Evolutionary conservation across 2,113 vertebrate genomes (phyloP).

Genomic region (Gnathonemus echidnorhynchus): DNA sequence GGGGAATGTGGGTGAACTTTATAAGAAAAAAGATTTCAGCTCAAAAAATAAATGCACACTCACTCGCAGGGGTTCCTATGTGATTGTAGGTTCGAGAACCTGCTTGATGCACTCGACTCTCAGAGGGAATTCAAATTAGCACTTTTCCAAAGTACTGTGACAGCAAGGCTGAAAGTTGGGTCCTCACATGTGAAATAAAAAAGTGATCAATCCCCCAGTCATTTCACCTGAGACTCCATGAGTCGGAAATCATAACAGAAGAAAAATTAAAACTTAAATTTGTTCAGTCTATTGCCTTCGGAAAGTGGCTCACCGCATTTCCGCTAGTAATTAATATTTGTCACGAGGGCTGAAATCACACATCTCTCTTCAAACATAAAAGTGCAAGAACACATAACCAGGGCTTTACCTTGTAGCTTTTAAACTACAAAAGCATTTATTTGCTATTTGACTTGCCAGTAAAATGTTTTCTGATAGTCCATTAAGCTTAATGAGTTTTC

Average conservation of each 20-base stretch:
- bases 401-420: background rate
- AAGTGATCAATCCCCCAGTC: background rate
- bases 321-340: background rate
- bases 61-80: background rate
- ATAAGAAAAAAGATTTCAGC: background rate
- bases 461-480: background rate
- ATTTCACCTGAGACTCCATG: background rate
- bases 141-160: background rate
- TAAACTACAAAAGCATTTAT: background rate
- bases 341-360: background rate
- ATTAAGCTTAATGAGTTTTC: conserved; percentile 3
- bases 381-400: background rate
- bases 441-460: background rate
- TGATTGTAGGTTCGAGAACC: background rate
- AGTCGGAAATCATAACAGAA: background rate
- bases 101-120: background rate
- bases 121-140: background rate
- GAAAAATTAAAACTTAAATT: background rate
- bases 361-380: background rate
- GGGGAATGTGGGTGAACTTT: background rate
- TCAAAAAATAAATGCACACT: background rate
- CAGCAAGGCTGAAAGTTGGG: background rate
- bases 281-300: background rate
- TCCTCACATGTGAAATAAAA: background rate
- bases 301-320: background rate